Conservation (phyloP, 1,140 invertebrate species). For the Neodiprion lecontei region DNA sequence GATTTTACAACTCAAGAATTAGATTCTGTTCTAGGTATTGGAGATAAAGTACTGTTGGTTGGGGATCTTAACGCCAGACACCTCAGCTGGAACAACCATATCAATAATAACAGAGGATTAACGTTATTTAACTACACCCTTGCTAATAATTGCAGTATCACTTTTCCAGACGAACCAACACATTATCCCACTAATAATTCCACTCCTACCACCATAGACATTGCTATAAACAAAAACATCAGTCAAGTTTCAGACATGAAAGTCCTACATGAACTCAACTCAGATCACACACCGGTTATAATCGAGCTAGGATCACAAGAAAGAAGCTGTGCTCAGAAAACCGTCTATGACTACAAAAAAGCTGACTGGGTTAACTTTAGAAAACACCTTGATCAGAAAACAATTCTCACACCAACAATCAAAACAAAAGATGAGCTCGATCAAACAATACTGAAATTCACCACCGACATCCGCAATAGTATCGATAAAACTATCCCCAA, state of each 20-base stretch:
- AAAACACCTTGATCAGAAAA: slow-evolving; percentile 20
- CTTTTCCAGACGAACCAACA: slow-evolving; percentile 33
- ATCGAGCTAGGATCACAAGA: slow-evolving; percentile 19
- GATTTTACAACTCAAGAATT: slow-evolving; percentile 26
- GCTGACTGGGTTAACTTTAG: slow-evolving; percentile 27
- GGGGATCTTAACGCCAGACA: slow-evolving; percentile 42
- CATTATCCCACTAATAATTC: slow-evolving; percentile 33
- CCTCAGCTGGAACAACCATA: slow-evolving; percentile 32
- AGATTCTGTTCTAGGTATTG: slow-evolving; percentile 26
- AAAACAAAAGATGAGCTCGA: slow-evolving; percentile 22
- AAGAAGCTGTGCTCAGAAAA: slow-evolving; percentile 12
- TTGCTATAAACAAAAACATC: slow-evolving; percentile 38
- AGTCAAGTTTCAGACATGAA: slow-evolving; percentile 18
- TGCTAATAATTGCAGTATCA: slow-evolving; percentile 32
- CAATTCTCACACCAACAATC: slow-evolving; percentile 25
- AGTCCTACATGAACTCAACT: slow-evolving; percentile 30
- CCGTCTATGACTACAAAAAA: slow-evolving; percentile 22
- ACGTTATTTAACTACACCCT: slow-evolving; percentile 27
- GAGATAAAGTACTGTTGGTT: slow-evolving; percentile 35
- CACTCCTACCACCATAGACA: slow-evolving; percentile 36
- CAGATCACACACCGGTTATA: slow-evolving; percentile 36
- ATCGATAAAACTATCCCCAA: slow-evolving; percentile 21
- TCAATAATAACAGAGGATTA: slow-evolving; percentile 34
- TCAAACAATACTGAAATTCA: slow-evolving; percentile 25
- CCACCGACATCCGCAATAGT: slow-evolving; percentile 22